Conservation (phyloP, 2,888 invertebrate genomes). For the Entomobrya proxima region DNA sequence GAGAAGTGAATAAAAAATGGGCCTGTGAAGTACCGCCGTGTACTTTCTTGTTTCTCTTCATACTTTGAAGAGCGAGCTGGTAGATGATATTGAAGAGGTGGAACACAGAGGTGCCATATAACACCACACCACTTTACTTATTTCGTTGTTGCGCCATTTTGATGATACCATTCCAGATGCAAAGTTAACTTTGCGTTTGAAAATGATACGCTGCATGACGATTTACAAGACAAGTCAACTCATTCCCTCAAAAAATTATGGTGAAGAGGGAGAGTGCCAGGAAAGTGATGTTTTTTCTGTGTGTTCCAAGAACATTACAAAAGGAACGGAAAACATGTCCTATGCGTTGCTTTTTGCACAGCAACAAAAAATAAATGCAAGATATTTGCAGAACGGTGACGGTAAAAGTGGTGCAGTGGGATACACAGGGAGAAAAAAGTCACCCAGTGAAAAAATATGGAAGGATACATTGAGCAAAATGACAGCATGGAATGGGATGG, state of each 20-base stretch:
- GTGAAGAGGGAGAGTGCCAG: neutral
- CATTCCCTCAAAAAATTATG: neutral
- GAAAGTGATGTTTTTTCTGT: neutral
- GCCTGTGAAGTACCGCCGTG: neutral
- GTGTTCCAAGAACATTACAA: neutral
- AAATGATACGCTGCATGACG: neutral
- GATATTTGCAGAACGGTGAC: slow-evolving; percentile 10
- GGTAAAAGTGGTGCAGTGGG: slow-evolving; percentile 22
- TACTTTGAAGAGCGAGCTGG: neutral
- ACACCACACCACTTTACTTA: neutral
- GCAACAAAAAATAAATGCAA: slow-evolving; percentile 19
- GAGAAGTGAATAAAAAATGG: slow-evolving; percentile 29
- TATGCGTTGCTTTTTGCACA: neutral
- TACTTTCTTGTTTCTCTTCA: neutral
- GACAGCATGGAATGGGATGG: slow-evolving; percentile 19
- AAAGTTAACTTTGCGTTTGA: neutral
- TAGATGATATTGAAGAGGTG: neutral
- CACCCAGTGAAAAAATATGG: no score
- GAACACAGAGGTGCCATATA: neutral
- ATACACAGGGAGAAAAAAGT: neutral
- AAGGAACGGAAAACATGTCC: neutral
- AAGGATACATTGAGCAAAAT: neutral
- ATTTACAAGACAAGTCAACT: slow-evolving; percentile 16
- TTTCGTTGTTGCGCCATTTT: neutral
- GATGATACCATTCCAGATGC: neutral